Evolutionary conservation across 2,888 invertebrate species (phyloP), one percentile per base, ranked within the genome.

Genomic region (Hydrotaea cyrtoneurina): DNA sequence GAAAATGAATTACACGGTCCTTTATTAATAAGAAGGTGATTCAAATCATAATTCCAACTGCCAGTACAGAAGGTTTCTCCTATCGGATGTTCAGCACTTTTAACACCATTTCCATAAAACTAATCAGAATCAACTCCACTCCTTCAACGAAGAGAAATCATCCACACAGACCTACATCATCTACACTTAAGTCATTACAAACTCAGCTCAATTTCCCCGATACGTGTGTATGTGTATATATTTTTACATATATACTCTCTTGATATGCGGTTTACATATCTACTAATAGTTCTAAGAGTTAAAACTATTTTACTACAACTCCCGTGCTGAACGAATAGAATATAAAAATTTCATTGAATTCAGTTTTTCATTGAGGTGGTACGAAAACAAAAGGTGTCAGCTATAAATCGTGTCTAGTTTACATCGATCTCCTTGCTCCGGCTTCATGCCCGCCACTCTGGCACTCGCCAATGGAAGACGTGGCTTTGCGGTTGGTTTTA

Each of bases 391-490:
- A 86, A 86, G 86, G 86, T 87, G 87, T 87, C 87, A 87, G 86
- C 82, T 77, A 86, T 86, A 86, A 87, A 86, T 87, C 86, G 87
- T 86, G 86, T 78, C 82, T 83, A 75, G 59, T 80, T 80, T 78
- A 74, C 78, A 82, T 55, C 36, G 39, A 19, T 17, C 17, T 17
- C n/a, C 23, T 15, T 78, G 59, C 39, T 13, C 10, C 50, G 2
- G 13, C 50, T 11, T 46, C 23, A 19, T 26, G 36, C 50, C 43
- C 59, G 2, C 21, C 31, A 0, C 36, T 75, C 26, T 21, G 50
- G 50, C n/a, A 31, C 31, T 83, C 77, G 71, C 39, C 43, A 69
- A 2, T 74, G 66, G 2, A 36, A n/a, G 23, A 23, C 4, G 23
- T 13, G 23, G 59, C 17, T 31, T 2, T 13, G 59, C 31, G 19